Conservation (phyloP, 1,140 invertebrate genomes). For the Portunus trituberculatus region DNA sequence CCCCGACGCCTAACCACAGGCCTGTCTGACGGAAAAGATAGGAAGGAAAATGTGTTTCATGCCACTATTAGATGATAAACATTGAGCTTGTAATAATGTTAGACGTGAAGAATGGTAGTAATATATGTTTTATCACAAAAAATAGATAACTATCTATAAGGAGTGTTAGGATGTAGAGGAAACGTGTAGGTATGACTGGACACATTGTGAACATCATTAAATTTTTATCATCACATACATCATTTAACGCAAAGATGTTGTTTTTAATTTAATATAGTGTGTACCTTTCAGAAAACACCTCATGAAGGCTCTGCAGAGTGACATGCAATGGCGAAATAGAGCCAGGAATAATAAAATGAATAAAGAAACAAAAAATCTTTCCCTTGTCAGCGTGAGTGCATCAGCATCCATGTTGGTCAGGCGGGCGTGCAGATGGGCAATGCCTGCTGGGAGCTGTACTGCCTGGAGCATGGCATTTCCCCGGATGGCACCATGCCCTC, state of each 20-base stretch:
- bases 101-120: too few species aligned
- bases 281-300: neutral
- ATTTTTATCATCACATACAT: neutral
- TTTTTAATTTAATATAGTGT: neutral
- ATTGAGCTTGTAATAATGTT: too few species aligned
- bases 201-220: neutral
- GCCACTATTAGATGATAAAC: too few species aligned
- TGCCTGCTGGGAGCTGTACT: conserved; percentile 55
- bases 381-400: conserved; percentile 34
- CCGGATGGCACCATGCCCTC: conserved; percentile 49
- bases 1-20: too few species aligned
- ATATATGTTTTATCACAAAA: too few species aligned
- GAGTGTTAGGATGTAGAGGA: neutral
- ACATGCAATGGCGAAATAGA: neutral
- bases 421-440: conserved; percentile 49
- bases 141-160: neutral
- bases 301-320: neutral
- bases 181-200: neutral
- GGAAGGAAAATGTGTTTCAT: too few species aligned
- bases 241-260: neutral
- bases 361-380: neutral
- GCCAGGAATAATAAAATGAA: neutral
- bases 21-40: too few species aligned
- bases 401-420: conserved; percentile 55
- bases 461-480: conserved; percentile 39